Conservation (phyloP, 2,113 vertebrate genomes). For the Balaenoptera acutorostrata region DNA sequence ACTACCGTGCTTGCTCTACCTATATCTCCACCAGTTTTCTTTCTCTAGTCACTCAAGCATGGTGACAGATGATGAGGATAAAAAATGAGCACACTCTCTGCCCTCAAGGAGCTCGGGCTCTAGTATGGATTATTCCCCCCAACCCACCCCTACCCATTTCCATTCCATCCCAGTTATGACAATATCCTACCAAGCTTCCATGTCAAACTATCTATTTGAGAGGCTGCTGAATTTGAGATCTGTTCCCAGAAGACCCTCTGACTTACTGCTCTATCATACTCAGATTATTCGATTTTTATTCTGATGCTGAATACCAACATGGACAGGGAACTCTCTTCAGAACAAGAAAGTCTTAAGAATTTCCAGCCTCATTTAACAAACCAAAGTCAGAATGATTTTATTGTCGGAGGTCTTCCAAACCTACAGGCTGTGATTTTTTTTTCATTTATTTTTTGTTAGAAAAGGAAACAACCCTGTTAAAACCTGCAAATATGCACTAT, state of each 20-base stretch:
- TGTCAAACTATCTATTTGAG: neutral
- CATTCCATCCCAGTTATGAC: neutral
- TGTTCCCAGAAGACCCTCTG: neutral
- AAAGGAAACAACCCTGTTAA: slow-evolving; percentile 39
- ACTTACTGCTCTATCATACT: neutral
- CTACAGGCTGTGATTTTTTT: neutral
- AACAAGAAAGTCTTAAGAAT: neutral
- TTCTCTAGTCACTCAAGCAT: neutral
- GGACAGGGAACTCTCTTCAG: neutral
- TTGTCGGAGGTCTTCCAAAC: slow-evolving; percentile 41
- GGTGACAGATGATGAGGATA: neutral
- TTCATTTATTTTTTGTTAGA: neutral
- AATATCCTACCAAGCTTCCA: neutral
- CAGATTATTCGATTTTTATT: neutral
- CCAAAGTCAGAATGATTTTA: slow-evolving; percentile 6
- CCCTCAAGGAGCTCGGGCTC: neutral
- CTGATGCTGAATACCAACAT: neutral
- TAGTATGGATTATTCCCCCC: neutral
- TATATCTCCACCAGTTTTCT: neutral
- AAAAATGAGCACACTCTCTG: neutral
- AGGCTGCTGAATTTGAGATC: neutral
- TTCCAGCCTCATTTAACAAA: neutral
- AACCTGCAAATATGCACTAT: slow-evolving; percentile 42
- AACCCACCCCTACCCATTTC: neutral
- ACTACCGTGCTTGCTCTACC: neutral